Evolutionary conservation across 2,888 invertebrate species (phyloP), one percentile per base, ranked within the genome.

Genomic region (Onthophagus sagittarius): DNA sequence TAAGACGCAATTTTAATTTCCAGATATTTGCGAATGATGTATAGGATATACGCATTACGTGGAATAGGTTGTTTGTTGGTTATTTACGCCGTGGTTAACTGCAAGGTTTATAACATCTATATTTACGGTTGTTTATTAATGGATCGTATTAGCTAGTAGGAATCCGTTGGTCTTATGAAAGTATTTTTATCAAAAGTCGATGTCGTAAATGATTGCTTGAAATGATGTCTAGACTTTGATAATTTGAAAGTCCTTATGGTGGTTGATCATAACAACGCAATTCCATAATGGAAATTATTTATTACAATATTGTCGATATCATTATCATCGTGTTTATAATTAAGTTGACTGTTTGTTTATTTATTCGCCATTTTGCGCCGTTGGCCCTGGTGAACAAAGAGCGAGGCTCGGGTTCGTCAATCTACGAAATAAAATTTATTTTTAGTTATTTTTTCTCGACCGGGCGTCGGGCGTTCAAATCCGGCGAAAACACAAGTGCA

Each of bases 401-500:
- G 70, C 32, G 71, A 63, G 63, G 13, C 53, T 23, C 15, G 73
- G 71, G 74, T 74, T 75, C 73, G 74, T 75, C 74, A 76, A 72
- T 76, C 76, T 70, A 70, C 63, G 63, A 63, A 76, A 73, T 71
- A 71, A 80, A 79, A 80, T 79, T 80, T 81, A 82, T 82, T 82
- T 82, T 82, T 81, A 81, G 81, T 80, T 74, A 76, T 76, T 72
- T 76, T 76, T 79, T 80, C 80, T 81, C 67, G 79, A 75, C 67
- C 31, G 31, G 67, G 15, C 63, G 63, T 79, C 78, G 77, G 78
- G 77, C 77, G 81, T 79, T 81, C 80, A 79, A 82, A 81, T 82
- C 80, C 80, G 78, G 78, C 80, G 76, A 82, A 82, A 82, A 82
- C 39, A 53, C 82, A 83, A 82, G 82, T 82, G 82, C 83, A 83